phyloP scores from a whole-genome alignment of 2,797 vertebrate species.

The Loris lydekkerianus region DNA sequence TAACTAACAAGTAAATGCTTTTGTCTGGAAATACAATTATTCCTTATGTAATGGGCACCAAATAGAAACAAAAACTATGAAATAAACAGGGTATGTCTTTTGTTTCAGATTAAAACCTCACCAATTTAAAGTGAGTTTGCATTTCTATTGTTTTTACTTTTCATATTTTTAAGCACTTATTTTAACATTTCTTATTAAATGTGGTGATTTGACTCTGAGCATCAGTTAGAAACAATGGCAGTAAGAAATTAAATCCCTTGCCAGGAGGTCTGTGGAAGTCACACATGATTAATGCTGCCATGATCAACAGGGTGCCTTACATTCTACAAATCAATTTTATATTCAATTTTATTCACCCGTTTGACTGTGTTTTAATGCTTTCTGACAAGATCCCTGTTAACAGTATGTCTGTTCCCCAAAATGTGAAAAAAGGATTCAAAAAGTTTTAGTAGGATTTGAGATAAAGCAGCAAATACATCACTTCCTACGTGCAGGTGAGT shows the following conservation, averaged over 20 bases:
- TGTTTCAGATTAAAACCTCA: not conserved
- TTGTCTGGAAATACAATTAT: not conserved
- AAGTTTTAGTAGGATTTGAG: constrained; percentile 11
- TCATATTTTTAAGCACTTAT: not conserved
- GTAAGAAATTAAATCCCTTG: constrained; percentile 62
- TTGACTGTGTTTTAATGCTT: not conserved
- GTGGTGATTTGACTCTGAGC: not conserved
- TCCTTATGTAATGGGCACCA: not conserved
- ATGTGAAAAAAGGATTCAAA: not conserved
- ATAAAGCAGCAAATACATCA: constrained; percentile 34
- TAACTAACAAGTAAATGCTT: not conserved
- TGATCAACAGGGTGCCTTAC: constrained; percentile 40
- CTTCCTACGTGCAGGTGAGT: not conserved
- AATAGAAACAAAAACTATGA: not conserved
- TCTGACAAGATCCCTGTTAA: not conserved
- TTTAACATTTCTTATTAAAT: not conserved
- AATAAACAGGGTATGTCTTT: not conserved
- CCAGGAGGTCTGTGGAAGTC: not conserved
- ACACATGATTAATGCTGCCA: constrained; percentile 70
- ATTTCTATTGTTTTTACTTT: not conserved
- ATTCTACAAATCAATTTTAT: constrained; percentile 54
- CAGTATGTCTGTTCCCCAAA: constrained; percentile 5
- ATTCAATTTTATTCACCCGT: constrained; percentile 56
- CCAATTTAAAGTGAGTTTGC: not conserved
- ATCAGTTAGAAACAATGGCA: constrained; percentile 65